These are phyloP conservation scores for Nemoura dubitans DNA, from an alignment of 2,888 invertebrate species.

Conservation along the genomic window DNA sequence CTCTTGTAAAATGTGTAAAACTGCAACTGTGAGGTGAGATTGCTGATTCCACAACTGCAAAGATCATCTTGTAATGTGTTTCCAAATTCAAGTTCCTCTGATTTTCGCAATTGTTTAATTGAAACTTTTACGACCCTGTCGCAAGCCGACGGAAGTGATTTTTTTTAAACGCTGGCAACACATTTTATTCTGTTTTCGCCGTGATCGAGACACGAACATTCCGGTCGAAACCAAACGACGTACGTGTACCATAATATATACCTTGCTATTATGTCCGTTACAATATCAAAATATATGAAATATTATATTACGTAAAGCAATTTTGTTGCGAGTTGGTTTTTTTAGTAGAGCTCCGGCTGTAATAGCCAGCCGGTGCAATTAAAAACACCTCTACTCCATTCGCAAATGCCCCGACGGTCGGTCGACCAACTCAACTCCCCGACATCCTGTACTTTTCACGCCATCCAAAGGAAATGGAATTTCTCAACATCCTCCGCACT, in stretches of 20 bases:
- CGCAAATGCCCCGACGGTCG: not conserved
- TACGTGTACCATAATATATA: slow-evolving; percentile 41
- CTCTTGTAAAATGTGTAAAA: not conserved
- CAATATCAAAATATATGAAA: slow-evolving; percentile 42
- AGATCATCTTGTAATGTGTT: not conserved
- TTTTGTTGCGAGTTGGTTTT: not conserved
- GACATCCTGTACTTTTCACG: slow-evolving; percentile 24
- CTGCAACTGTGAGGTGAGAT: not conserved
- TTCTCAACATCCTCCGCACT: slow-evolving; percentile 27
- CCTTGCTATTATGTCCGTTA: slow-evolving; percentile 40
- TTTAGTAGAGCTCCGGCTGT: not conserved
- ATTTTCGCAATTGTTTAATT: not conserved
- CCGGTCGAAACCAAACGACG: slow-evolving; percentile 38
- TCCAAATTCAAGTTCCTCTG: not conserved
- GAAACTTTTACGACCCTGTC: not conserved
- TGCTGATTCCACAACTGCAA: not conserved
- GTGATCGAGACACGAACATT: not conserved
- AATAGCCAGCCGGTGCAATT: not conserved
- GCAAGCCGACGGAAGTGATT: not conserved
- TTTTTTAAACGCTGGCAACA: not conserved
- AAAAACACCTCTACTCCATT: not conserved
- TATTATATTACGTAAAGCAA: slow-evolving; percentile 23
- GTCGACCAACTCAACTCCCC: too few relatives aligned
- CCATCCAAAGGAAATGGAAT: slow-evolving; percentile 14
- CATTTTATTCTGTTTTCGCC: not conserved